phyloP scores from a whole-genome alignment of 2,797 vertebrate genomes.

The Gymnodraco acuticeps region DNA sequence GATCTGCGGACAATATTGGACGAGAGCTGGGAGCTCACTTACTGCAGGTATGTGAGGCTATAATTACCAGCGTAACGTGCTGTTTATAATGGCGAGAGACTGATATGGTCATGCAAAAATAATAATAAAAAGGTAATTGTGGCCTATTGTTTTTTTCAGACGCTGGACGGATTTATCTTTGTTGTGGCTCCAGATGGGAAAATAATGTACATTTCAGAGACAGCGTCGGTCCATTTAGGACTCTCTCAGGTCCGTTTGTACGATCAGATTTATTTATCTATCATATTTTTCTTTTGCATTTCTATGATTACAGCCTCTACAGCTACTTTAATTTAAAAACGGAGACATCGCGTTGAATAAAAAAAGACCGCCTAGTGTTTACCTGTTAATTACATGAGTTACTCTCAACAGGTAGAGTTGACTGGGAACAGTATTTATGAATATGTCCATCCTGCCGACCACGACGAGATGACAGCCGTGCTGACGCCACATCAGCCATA shows the following conservation, averaged over 20 bases:
- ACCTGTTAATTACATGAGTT: constrained; percentile 58
- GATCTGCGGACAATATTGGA: constrained; percentile 92
- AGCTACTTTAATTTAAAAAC: background rate
- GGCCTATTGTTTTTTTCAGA: constrained; percentile 79
- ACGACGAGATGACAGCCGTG: constrained; percentile 98
- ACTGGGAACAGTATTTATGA: constrained; percentile 99
- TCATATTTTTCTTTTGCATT: too few relatives aligned
- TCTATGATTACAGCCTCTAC: too few relatives aligned
- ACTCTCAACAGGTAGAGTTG: constrained; percentile 95
- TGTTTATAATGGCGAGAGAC: background rate
- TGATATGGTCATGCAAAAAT: too few relatives aligned
- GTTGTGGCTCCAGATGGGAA: constrained; percentile 99
- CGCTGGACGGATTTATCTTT: constrained; percentile 98
- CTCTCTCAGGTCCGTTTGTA: constrained; percentile 93
- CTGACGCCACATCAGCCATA: constrained; percentile 98
- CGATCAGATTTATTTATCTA: background rate
- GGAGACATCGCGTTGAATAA: too few relatives aligned
- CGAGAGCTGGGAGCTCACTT: constrained; percentile 91
- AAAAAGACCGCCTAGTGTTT: background rate
- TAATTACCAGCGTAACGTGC: background rate
- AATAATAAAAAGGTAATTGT: background rate
- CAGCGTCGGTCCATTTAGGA: constrained; percentile 96
- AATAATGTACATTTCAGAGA: constrained; percentile 99
- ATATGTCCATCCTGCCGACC: constrained; percentile 97
- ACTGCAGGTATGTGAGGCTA: constrained; percentile 66